Conservation (phyloP, 2,113 vertebrate genomes). For the Hylia prasina region DNA sequence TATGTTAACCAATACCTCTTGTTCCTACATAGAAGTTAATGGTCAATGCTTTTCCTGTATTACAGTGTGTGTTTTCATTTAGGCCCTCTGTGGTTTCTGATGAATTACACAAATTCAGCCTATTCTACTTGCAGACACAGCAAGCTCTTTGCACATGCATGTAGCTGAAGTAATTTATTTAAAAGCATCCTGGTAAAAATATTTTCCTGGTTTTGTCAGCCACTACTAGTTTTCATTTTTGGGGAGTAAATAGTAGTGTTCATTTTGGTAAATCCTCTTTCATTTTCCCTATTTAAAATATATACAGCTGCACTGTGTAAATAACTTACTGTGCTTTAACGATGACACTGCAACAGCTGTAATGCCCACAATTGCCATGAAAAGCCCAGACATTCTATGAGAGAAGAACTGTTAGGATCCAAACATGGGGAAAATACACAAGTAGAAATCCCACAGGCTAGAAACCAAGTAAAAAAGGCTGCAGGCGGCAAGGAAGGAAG, state of each 20-base stretch:
- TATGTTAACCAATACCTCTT: not conserved
- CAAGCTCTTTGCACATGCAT: not conserved
- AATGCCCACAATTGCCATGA: not conserved
- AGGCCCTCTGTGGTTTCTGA: not conserved
- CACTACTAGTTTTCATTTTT: not conserved
- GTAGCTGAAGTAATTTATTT: not conserved
- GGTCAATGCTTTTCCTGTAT: conserved; percentile 10
- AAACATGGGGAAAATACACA: not conserved
- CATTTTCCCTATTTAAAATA: not conserved
- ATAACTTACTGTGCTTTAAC: not conserved
- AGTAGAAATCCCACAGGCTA: not conserved
- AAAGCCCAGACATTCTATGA: not conserved
- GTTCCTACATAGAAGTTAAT: not conserved
- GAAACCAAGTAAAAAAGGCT: not conserved
- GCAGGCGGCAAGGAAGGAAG: not conserved
- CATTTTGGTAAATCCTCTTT: not conserved
- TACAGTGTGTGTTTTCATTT: not conserved
- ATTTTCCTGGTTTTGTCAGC: not conserved
- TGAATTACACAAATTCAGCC: not conserved
- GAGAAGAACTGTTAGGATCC: not conserved
- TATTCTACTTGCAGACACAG: not conserved
- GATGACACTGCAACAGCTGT: not conserved
- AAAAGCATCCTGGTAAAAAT: not conserved
- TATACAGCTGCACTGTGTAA: not conserved
- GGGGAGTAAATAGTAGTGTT: not conserved